phyloP scores from a whole-genome alignment of 2,888 invertebrate genomes.

The Desoria tigrina region DNA sequence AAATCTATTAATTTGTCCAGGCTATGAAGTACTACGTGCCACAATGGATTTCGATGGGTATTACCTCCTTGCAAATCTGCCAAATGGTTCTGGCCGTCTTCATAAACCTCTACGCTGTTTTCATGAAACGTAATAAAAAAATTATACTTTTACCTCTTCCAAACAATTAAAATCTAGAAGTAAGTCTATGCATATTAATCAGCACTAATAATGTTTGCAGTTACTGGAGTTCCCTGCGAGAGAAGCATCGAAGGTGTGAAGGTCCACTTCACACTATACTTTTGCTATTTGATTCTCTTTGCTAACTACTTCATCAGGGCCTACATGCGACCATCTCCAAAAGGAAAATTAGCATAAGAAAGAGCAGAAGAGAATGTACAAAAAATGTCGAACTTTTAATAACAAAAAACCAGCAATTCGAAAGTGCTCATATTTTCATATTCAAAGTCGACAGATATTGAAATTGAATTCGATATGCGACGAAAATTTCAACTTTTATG shows the following conservation, averaged over 20 bases:
- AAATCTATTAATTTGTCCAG: conserved; percentile 24
- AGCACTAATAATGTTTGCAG: too few species aligned
- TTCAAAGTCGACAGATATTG: too few species aligned
- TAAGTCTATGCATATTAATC: too few species aligned
- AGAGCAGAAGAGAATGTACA: too few species aligned
- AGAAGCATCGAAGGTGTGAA: conserved; percentile 81
- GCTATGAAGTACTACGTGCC: conserved; percentile 84
- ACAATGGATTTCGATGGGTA: conserved; percentile 79
- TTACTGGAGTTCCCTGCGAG: conserved; percentile 71
- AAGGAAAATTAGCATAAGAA: too few species aligned
- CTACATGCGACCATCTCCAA: conserved; percentile 67
- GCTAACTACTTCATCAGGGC: conserved; percentile 90
- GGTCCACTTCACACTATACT: conserved; percentile 88
- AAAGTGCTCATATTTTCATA: too few species aligned
- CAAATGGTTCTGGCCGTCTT: conserved; percentile 93
- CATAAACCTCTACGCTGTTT: conserved; percentile 84
- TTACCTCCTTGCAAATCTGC: conserved; percentile 84
- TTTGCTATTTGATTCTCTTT: conserved; percentile 91
- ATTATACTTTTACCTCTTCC: too few species aligned
- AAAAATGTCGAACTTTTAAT: too few species aligned
- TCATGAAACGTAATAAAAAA: conserved; percentile 60
- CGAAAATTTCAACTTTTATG: too few species aligned
- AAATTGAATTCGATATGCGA: too few species aligned
- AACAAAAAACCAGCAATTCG: too few species aligned
- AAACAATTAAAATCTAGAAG: too few species aligned